phyloP scores from a whole-genome alignment of 1,140 invertebrate species.

The Phortica variegata region DNA sequence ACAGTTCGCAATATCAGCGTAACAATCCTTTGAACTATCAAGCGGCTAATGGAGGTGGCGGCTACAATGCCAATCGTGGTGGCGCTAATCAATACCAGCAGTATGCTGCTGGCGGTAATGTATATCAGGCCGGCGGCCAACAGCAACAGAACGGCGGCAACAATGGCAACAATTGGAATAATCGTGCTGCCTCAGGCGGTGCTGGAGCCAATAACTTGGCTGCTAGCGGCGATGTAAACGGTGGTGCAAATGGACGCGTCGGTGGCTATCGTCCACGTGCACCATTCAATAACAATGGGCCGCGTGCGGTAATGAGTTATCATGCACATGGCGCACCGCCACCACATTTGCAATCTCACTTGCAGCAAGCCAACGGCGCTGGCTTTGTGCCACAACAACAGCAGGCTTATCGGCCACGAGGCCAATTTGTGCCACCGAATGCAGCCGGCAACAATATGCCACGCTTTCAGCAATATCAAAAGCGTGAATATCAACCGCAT shows the following conservation, averaged over 20 bases:
- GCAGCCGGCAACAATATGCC: slow-evolving; percentile 32
- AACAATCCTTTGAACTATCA: slow-evolving; percentile 50
- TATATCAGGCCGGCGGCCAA: slow-evolving; percentile 22
- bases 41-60: slow-evolving; percentile 24
- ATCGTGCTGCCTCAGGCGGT: slow-evolving; percentile 5
- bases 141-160: slow-evolving; percentile 28
- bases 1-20: slow-evolving; percentile 41
- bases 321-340: slow-evolving; percentile 30
- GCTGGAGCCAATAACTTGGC: slow-evolving; percentile 25
- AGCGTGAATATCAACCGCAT: slow-evolving; percentile 46
- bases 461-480: slow-evolving; percentile 50
- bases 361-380: slow-evolving; percentile 38
- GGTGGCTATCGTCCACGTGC: slow-evolving; percentile 41
- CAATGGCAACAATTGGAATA: slow-evolving; percentile 24
- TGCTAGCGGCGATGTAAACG: slow-evolving; percentile 28
- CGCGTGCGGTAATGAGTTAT: slow-evolving; percentile 42
- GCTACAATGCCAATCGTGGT: slow-evolving; percentile 32
- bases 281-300: slow-evolving; percentile 46
- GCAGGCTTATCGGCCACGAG: slow-evolving; percentile 35
- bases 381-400: slow-evolving; percentile 32
- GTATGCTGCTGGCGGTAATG: slow-evolving; percentile 39
- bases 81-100: slow-evolving; percentile 26
- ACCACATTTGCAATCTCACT: slow-evolving; percentile 32
- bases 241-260: slow-evolving; percentile 19
- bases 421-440: slow-evolving; percentile 45